A percentile compares a stretch with the other conserved stretches of the same genome.
Evolutionary conservation across 2,797 vertebrate species (phyloP).

Genomic region (Melanotaenia trifasciata): DNA sequence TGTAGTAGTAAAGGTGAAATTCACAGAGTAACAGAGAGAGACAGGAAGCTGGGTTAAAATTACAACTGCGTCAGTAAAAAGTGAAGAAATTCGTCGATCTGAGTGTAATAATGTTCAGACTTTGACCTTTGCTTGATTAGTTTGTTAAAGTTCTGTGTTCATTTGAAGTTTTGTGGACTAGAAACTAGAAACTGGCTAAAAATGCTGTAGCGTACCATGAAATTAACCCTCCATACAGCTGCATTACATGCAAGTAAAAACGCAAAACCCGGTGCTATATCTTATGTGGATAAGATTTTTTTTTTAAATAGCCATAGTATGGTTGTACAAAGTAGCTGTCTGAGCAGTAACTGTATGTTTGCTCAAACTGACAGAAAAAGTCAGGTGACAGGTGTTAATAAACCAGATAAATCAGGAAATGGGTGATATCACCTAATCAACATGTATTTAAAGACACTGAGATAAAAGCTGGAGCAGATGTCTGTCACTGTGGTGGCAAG

Average conservation of each 20-base stretch:
- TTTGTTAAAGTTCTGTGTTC: neutral
- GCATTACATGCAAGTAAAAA: neutral
- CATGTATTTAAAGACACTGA: conserved; percentile 33
- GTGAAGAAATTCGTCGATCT: neutral
- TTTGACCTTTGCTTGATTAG: neutral
- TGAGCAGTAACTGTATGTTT: conserved; percentile 12
- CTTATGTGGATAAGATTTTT: neutral
- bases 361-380: conserved; percentile 36
- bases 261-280: neutral
- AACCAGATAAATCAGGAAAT: conserved; percentile 48
- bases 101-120: neutral
- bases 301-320: conserved; percentile 35
- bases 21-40: neutral
- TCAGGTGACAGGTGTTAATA: conserved; percentile 68
- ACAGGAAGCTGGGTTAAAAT: neutral
- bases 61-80: neutral
- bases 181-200: neutral
- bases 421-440: conserved; percentile 40
- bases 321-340: conserved; percentile 6
- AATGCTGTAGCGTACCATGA: neutral
- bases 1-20: neutral
- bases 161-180: neutral
- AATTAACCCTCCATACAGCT: too few relatives aligned
- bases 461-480: conserved; percentile 20
- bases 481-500: conserved; percentile 19